These are phyloP conservation scores for Brachylomia viminalis DNA, from an alignment of 2,888 invertebrate genomes.

Conservation along the genomic window DNA sequence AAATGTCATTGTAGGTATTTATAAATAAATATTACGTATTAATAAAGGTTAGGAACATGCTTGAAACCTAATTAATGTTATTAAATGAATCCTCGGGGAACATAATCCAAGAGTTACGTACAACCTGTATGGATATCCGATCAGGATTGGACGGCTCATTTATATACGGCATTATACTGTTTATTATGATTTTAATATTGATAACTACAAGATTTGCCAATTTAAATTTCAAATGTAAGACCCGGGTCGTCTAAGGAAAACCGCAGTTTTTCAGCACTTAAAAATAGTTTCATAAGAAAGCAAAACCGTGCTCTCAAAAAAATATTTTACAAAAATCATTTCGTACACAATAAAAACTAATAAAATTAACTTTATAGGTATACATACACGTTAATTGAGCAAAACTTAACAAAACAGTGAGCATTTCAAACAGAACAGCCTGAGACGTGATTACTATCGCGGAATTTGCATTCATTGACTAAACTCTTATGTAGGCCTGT, in stretches of 20 bases:
- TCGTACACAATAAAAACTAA: constrained; percentile 79
- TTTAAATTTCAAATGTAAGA: constrained; percentile 62
- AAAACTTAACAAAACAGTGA: constrained; percentile 89
- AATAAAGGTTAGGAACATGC: constrained; percentile 81
- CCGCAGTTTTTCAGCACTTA: constrained; percentile 78
- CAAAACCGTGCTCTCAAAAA: constrained; percentile 89
- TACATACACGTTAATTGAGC: constrained; percentile 88
- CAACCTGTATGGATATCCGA: constrained; percentile 68
- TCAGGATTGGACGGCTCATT: constrained; percentile 83
- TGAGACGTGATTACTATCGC: constrained; percentile 61
- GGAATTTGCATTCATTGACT: constrained; percentile 50
- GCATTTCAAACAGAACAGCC: constrained; percentile 84
- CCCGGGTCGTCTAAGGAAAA: constrained; percentile 65
- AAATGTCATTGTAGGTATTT: constrained; percentile 69
- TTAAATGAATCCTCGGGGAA: constrained; percentile 61
- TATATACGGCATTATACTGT: constrained; percentile 71
- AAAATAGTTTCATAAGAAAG: constrained; percentile 86
- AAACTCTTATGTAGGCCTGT: constrained; percentile 35
- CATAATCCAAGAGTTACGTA: constrained; percentile 51
- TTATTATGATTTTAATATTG: constrained; percentile 62
- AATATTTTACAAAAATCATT: constrained; percentile 83
- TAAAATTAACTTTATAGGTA: constrained; percentile 82
- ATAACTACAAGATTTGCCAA: constrained; percentile 61
- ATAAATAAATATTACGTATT: constrained; percentile 79
- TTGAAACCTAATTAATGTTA: constrained; percentile 65